phyloP scores from a whole-genome alignment of 2,888 invertebrate species.

The Ptycholaimellus sp. region DNA sequence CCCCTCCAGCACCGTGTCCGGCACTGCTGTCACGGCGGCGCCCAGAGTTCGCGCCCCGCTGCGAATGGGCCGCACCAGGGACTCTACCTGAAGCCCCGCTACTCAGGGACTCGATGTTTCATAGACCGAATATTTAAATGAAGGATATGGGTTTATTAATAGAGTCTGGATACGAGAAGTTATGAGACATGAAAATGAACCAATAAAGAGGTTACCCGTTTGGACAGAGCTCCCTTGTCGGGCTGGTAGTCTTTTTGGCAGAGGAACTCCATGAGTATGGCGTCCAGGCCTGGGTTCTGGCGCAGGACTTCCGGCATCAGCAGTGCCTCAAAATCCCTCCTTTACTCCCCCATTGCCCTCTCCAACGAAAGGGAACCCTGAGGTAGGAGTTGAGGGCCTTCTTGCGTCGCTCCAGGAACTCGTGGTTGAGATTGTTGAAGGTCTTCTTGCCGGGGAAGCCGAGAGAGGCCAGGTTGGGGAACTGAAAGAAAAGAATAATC shows the following conservation, averaged over 20 bases:
- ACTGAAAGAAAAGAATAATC: slow-evolving; percentile 34
- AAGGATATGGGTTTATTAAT: background rate
- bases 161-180: background rate
- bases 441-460: slow-evolving; percentile 74
- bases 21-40: slow-evolving; percentile 55
- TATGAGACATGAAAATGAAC: background rate
- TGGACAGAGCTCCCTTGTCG: slow-evolving; percentile 11
- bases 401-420: slow-evolving; percentile 57
- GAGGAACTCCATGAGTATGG: slow-evolving; percentile 19
- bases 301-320: slow-evolving; percentile 39
- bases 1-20: slow-evolving; percentile 59
- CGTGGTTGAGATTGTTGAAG: slow-evolving; percentile 61
- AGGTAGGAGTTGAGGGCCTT: slow-evolving; percentile 49
- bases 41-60: slow-evolving; percentile 51
- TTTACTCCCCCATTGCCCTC: background rate
- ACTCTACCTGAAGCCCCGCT: slow-evolving; percentile 27
- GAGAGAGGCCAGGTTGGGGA: slow-evolving; percentile 48
- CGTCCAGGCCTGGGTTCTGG: slow-evolving; percentile 38
- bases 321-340: slow-evolving; percentile 24
- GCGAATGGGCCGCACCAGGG: slow-evolving; percentile 50
- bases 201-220: slow-evolving; percentile 9
- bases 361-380: slow-evolving; percentile 26
- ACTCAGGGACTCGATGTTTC: too few species aligned
- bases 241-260: slow-evolving; percentile 18
- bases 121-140: background rate